Evolutionary conservation across 2,797 vertebrate genomes (phyloP), one percentile per base, ranked within the genome.

Genomic region (Aldrovandia affinis): DNA sequence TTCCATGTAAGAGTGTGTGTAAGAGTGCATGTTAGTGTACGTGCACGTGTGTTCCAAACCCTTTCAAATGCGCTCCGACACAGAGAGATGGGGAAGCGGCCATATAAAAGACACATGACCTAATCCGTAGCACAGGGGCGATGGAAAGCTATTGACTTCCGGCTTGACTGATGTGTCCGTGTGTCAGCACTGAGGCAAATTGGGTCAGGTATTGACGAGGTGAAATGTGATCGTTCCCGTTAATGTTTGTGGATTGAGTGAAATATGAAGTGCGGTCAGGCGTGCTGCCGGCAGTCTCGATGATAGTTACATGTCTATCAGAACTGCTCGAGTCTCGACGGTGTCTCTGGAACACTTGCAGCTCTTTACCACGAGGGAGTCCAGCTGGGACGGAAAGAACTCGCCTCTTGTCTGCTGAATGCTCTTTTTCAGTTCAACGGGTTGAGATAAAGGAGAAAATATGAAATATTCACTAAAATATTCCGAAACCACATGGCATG

Each of bases 201-300:
- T 54, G 47, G 78, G 78, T 79, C 78, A 79, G 30, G 52, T 79
- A 79, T 79, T 55, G 44, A 79, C 50, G 42, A 30, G 78, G 10
- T 54, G 78, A 28, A 52, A 52, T 79, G 33, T 52, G 52, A 79
- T 79, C 30, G 14, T 52, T 50, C 22, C 70, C 36, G 25, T 79
- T 79, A 79, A 55, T 79, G 78, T 55, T 79, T 79, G 78, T 55
- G 78, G 78, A 79, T 54, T 79, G 47, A 79, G 78, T 55, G 78
- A 52, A 79, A 52, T 52, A 55, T 52, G 50, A 55, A 54, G 78
- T 30, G 30, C 3, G 55, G n/a, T 52, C 52, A 36, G 78, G 47
- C 12, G n/a, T 79, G 42, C 75, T 12, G 75, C 36, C 7, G 61
- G 61, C 65, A 39, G 65, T 15, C 36, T 36, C 33, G 18, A 22